phyloP scores from a whole-genome alignment of 2,113 vertebrate species.

The Sphyrna mokarran region DNA sequence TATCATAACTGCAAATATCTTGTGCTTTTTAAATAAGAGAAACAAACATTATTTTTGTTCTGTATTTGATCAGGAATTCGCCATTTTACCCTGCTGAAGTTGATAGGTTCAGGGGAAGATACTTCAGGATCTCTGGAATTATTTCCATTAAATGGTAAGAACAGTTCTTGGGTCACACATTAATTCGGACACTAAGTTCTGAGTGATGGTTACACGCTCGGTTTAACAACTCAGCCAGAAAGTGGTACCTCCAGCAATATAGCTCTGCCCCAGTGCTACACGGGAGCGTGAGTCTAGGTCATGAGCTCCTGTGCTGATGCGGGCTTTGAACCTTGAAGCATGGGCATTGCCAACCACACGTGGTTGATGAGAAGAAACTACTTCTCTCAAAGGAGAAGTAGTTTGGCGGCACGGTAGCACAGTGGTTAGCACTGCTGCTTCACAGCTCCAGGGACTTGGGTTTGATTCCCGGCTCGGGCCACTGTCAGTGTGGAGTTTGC shows the following conservation, averaged over 20 bases:
- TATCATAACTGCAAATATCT: neutral
- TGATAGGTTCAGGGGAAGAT: constrained; percentile 51
- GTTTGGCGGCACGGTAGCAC: too few species aligned
- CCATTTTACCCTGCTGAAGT: constrained; percentile 63
- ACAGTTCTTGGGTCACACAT: neutral
- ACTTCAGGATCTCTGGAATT: constrained; percentile 59
- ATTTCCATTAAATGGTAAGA: constrained; percentile 62
- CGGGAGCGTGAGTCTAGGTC: neutral
- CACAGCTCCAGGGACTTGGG: too few species aligned
- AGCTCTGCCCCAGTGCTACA: neutral
- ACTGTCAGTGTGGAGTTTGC: too few species aligned
- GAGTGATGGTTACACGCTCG: neutral
- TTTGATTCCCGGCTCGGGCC: too few species aligned
- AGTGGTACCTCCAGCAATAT: neutral
- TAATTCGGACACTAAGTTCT: neutral
- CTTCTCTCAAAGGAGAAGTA: too few species aligned
- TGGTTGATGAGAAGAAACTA: neutral
- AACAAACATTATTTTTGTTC: neutral
- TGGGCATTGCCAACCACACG: neutral
- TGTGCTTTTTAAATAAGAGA: neutral
- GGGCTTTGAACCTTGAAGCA: neutral
- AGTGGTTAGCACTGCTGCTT: too few species aligned
- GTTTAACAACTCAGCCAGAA: neutral
- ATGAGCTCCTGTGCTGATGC: neutral
- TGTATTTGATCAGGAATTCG: constrained; percentile 54